Evolutionary conservation across 2,888 invertebrate genomes (phyloP).

Genomic region (Fragum whitleyi): DNA sequence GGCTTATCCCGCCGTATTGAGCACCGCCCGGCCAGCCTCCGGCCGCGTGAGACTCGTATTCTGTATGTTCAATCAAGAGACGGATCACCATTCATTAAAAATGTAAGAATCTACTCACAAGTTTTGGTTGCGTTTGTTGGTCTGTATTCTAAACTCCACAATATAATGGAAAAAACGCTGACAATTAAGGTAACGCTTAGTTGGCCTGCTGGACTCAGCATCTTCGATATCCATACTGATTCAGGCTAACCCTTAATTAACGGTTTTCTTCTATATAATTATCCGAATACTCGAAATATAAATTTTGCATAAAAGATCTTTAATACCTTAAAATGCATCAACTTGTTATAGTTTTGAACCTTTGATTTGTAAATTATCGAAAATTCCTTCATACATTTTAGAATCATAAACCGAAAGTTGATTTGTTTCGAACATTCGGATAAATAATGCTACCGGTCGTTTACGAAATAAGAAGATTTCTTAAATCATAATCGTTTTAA

Average conservation of each 20-base stretch:
- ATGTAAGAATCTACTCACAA: not conserved
- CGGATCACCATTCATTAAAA: too few relatives aligned
- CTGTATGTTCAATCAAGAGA: too few relatives aligned
- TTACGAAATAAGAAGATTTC: not conserved
- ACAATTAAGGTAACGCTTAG: not conserved
- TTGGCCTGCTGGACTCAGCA: not conserved
- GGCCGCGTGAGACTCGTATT: too few relatives aligned
- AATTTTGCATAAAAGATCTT: too few relatives aligned
- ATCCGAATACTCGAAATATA: conserved; percentile 1
- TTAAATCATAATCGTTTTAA: not conserved
- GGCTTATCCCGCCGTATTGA: too few relatives aligned
- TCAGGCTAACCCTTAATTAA: not conserved
- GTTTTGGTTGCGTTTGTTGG: conserved; percentile 5
- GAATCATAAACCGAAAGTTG: conserved; percentile 13
- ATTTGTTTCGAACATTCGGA: conserved; percentile 9
- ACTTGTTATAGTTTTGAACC: too few relatives aligned
- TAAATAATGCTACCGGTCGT: not conserved
- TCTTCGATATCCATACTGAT: not conserved
- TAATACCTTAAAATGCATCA: too few relatives aligned
- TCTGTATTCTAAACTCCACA: conserved; percentile 7
- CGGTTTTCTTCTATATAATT: not conserved
- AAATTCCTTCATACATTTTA: too few relatives aligned
- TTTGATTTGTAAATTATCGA: too few relatives aligned
- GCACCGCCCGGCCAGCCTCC: too few relatives aligned
- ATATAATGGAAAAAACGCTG: not conserved